Conservation (phyloP, 1,140 invertebrate genomes). For the Cyclargus thomasi region DNA sequence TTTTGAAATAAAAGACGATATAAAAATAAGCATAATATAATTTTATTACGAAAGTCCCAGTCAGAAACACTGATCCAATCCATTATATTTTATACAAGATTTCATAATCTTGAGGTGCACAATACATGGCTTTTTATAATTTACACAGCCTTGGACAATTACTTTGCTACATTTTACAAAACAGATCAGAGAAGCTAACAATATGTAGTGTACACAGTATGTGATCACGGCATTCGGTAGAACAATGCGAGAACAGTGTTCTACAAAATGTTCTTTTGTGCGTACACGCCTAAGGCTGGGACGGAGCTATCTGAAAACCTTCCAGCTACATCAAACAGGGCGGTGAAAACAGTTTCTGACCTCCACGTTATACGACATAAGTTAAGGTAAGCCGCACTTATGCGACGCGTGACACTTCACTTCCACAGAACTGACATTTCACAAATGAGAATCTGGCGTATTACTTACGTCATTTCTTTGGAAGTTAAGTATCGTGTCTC, state of each 20-base stretch:
- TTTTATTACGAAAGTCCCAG: slow-evolving; percentile 73
- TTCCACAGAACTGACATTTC: too few species aligned
- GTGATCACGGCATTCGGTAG: not conserved
- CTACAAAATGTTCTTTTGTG: not conserved
- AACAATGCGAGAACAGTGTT: not conserved
- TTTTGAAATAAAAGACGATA: slow-evolving; percentile 54
- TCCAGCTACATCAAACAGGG: too few species aligned
- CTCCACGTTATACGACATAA: too few species aligned
- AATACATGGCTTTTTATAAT: slow-evolving; percentile 59
- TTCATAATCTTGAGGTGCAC: slow-evolving; percentile 50
- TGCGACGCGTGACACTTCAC: too few species aligned
- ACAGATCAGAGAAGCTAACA: slow-evolving; percentile 67
- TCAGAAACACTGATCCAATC: slow-evolving; percentile 73
- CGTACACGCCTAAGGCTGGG: not conserved
- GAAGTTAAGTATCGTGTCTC: too few species aligned
- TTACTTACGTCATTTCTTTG: too few species aligned
- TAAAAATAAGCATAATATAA: slow-evolving; percentile 75
- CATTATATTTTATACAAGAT: slow-evolving; percentile 68
- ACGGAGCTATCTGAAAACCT: too few species aligned
- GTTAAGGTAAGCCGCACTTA: too few species aligned
- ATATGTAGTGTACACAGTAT: slow-evolving; percentile 29
- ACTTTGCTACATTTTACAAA: slow-evolving; percentile 69
- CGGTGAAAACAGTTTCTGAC: too few species aligned
- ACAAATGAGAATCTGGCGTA: too few species aligned
- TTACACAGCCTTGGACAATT: slow-evolving; percentile 71